A percentile compares a stretch with the other conserved stretches of the same genome.
Evolutionary conservation across 2,113 vertebrate species (phyloP).

Genomic region (pig (Sus scrofa)): DNA sequence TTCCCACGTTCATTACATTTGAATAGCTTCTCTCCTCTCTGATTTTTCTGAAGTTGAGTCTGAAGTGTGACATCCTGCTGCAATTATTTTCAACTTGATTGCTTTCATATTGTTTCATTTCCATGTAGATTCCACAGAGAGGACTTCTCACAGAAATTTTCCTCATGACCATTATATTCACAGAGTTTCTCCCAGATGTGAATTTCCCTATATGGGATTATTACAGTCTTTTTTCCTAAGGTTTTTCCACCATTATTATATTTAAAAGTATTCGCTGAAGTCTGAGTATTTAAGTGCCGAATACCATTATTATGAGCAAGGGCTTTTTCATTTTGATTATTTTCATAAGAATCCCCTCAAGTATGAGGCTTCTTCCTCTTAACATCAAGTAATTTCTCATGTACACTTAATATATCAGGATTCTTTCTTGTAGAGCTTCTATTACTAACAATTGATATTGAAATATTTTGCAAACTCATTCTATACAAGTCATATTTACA

Average conservation of each 20-base stretch:
- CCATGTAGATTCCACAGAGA: background rate
- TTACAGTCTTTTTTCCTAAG: background rate
- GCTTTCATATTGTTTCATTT: background rate
- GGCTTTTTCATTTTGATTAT: background rate
- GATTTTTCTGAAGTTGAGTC: background rate
- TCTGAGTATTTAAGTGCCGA: background rate
- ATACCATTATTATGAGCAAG: background rate
- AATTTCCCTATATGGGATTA: background rate
- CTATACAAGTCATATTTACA: background rate
- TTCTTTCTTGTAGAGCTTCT: background rate
- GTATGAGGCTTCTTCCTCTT: background rate
- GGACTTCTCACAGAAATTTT: background rate
- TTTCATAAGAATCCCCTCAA: background rate
- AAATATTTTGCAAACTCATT: conserved; percentile 12
- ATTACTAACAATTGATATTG: background rate
- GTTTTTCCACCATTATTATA: background rate
- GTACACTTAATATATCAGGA: background rate
- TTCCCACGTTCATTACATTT: background rate
- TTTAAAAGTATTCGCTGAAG: background rate
- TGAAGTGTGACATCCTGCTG: background rate
- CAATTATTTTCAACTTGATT: background rate
- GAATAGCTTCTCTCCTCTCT: background rate
- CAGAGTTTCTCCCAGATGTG: background rate
- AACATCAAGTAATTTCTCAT: background rate
- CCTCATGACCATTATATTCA: background rate